Evolutionary conservation across 2,113 vertebrate genomes (phyloP).

Genomic region (Pavo muticus): DNA sequence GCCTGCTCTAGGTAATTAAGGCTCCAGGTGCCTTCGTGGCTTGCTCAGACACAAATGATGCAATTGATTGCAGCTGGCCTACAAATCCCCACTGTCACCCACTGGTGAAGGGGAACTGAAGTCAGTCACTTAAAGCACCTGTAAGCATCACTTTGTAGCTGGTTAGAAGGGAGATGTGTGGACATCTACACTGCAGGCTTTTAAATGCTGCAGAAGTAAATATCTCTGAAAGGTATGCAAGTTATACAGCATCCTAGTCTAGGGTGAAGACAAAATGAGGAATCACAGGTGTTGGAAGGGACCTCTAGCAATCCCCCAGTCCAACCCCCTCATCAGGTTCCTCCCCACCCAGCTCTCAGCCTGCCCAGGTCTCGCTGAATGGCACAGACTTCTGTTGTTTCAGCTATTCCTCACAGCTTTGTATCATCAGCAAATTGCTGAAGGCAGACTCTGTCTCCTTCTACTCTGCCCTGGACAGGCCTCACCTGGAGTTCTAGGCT

Average conservation of each 20-base stretch:
- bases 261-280: background rate
- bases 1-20: background rate
- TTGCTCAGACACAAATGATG: background rate
- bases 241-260: background rate
- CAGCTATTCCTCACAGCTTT: too few species aligned
- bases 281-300: background rate
- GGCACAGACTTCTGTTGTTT: too few species aligned
- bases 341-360: too few species aligned
- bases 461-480: too few species aligned
- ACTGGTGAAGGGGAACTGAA: background rate
- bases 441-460: too few species aligned
- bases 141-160: background rate
- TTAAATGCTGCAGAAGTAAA: background rate
- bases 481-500: too few species aligned
- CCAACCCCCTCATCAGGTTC: background rate
- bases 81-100: background rate
- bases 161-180: background rate
- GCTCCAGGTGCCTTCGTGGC: background rate
- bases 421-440: too few species aligned
- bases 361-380: too few species aligned
- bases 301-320: background rate
- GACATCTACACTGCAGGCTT: too few species aligned
- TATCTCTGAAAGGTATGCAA: background rate
- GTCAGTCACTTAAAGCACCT: fast-evolving
- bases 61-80: background rate